These are phyloP conservation scores for Ibidorhyncha struthersii DNA, from an alignment of 2,113 vertebrate species.

Conservation along the genomic window DNA sequence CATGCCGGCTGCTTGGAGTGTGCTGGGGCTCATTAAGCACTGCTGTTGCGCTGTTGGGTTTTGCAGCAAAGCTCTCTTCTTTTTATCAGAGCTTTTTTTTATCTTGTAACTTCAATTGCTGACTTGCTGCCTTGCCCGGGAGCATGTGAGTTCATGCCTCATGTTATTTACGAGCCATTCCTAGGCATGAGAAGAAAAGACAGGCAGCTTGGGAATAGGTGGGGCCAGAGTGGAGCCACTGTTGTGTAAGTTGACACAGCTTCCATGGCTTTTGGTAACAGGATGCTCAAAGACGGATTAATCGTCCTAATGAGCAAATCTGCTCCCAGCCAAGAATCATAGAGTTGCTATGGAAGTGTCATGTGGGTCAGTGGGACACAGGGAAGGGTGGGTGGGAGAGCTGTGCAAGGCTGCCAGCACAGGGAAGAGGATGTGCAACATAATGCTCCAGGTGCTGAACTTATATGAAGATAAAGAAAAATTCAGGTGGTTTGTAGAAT, in stretches of 20 bases:
- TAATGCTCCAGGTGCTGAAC: not conserved
- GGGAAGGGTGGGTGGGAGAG: not conserved
- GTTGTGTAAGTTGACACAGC: not conserved
- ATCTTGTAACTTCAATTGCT: not conserved
- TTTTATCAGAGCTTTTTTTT: not conserved
- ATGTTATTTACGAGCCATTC: not conserved
- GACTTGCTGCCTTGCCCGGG: not conserved
- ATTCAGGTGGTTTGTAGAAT: not conserved
- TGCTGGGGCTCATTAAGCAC: not conserved
- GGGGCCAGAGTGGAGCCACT: not conserved
- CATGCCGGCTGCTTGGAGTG: not conserved
- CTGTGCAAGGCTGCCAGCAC: not conserved
- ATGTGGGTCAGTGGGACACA: not conserved
- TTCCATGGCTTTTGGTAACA: not conserved
- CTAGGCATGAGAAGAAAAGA: not conserved
- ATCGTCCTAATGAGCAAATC: not conserved
- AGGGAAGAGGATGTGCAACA: not conserved
- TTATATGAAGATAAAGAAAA: not conserved
- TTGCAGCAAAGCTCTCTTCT: not conserved
- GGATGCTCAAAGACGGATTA: not conserved
- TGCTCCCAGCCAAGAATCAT: not conserved
- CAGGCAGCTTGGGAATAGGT: not conserved
- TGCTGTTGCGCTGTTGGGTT: not conserved
- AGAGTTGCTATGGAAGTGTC: not conserved
- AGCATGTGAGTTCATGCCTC: not conserved